Evolutionary conservation across 2,888 invertebrate genomes (phyloP), one percentile per base, ranked within the genome.

Genomic region (Nymphalis polychloros): DNA sequence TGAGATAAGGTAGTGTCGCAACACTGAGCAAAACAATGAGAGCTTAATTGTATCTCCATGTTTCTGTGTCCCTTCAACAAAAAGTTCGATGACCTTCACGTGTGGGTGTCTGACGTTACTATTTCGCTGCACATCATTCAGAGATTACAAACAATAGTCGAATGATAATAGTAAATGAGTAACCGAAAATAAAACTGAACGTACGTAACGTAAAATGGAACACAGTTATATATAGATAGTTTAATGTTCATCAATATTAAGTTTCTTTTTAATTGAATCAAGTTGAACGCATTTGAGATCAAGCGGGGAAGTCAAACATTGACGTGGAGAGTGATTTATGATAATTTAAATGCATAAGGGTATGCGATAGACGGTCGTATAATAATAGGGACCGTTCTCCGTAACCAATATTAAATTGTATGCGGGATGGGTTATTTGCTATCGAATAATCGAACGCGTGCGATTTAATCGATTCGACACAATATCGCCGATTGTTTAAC

Each of bases 321-420:
- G 59, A 48, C 41, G 48, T 66, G 53, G 23, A 59, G 52, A 66
- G 79, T 86, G 84, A 89, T 87, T 88, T 83, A 88, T 85, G 81
- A 80, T 81, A 75, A 86, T 87, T 83, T 84, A 84, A 86, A 84
- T 81, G 80, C 80, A 81, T 82, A 80, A 81, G 81, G 78, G 79
- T 79, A 78, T 77, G 72, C 77, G 75, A 78, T 78, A 77, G 78
- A 76, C 73, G 73, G 77, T 77, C 76, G 72, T 80, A 81, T 80
- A 81, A 84, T 85, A 82, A 85, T 77, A 81, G 80, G 80, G 81
- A 74, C 80, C 83, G 79, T 79, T 76, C 76, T 75, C 85, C 88
- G 80, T 88, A 83, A 85, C 88, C 81, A 86, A 90, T 85, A 80
- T 79, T 81, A 84, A 88, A 90, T 89, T 86, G 85, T 88, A 88